phyloP scores from a whole-genome alignment of 2,797 vertebrate genomes.

The Dermochelys coriacea region DNA sequence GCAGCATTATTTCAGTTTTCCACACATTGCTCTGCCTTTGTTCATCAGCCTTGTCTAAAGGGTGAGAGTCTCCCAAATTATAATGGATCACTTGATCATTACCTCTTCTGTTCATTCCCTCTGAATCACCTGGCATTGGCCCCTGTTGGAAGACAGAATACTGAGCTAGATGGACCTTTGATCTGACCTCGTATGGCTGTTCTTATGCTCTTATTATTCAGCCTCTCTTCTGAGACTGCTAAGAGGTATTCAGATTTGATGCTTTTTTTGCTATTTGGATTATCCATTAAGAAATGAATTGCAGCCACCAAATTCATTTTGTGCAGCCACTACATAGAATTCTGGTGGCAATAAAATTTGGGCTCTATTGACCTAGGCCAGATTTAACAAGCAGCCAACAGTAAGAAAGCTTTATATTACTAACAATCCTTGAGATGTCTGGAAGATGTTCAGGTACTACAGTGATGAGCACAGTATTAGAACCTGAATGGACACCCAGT shows the following conservation, averaged over 20 bases:
- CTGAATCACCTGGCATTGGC: no score
- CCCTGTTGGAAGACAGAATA: no score
- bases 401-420: neutral
- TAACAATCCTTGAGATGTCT: neutral
- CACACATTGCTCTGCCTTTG: neutral
- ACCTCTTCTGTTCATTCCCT: no score
- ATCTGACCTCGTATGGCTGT: neutral
- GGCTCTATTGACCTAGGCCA: neutral
- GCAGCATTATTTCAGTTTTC: neutral
- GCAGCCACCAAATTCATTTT: neutral
- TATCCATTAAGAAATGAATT: neutral
- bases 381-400: neutral
- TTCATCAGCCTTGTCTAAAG: neutral
- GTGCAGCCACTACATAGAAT: neutral
- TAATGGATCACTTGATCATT: neutral
- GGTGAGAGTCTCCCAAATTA: neutral
- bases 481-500: neutral
- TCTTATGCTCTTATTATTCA: neutral
- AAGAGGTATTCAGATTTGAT: neutral
- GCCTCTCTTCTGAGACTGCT: neutral
- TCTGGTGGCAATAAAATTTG: neutral
- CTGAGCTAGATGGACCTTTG: no score
- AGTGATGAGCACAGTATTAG: neutral
- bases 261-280: neutral
- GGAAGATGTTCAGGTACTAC: neutral